Evolutionary conservation across 2,113 vertebrate genomes (phyloP).

Genomic region (Fulica atra): DNA sequence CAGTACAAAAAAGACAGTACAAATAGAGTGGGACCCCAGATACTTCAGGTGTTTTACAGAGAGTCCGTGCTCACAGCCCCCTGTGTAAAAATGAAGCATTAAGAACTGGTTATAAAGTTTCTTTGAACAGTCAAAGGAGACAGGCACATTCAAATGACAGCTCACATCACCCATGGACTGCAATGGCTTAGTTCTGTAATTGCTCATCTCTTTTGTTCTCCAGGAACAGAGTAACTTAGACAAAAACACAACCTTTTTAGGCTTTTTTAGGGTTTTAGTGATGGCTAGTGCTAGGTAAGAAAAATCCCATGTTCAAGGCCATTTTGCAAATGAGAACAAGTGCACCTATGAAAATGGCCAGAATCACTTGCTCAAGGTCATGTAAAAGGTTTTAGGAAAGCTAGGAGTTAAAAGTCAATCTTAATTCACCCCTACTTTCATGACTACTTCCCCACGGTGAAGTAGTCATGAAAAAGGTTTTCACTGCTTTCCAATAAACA

Average conservation of each 20-base stretch:
- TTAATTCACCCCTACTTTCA: background rate
- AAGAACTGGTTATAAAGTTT: background rate
- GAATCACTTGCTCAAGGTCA: background rate
- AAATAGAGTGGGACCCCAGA: background rate
- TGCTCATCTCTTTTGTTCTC: background rate
- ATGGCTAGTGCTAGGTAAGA: background rate
- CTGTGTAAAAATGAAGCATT: background rate
- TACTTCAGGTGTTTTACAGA: background rate
- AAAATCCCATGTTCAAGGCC: background rate
- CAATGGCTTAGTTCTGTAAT: background rate
- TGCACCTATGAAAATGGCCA: background rate
- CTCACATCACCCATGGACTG: background rate
- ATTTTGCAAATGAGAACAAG: background rate
- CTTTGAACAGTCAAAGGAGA: background rate
- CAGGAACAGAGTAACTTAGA: background rate
- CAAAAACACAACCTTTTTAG: background rate
- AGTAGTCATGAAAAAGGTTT: background rate
- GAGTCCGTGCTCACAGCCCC: background rate
- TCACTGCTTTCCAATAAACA: background rate
- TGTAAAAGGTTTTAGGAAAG: background rate
- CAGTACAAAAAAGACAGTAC: background rate
- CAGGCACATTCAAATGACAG: background rate
- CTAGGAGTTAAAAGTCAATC: background rate
- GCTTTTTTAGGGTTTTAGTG: background rate
- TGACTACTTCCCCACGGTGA: background rate